These are phyloP conservation scores for Epizoanthus ramosus DNA, from an alignment of 92 coral and sea anemone genomes.

Conservation along the genomic window DNA sequence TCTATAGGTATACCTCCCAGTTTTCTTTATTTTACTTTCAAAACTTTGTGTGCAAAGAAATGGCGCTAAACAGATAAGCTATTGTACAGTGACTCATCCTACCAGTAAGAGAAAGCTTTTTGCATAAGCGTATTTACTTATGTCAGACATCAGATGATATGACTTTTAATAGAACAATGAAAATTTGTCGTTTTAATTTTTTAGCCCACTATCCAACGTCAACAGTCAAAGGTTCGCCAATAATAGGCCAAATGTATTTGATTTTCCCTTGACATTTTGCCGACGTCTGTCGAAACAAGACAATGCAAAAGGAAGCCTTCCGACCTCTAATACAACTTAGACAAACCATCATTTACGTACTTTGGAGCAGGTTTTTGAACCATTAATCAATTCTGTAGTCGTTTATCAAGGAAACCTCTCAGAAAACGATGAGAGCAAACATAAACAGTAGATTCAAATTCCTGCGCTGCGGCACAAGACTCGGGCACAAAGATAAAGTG, in stretches of 20 bases:
- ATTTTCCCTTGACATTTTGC: constrained; percentile 23
- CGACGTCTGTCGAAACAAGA: constrained; percentile 27
- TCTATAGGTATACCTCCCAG: constrained; percentile 23
- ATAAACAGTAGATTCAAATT: constrained; percentile 20
- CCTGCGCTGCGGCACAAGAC: constrained; percentile 35
- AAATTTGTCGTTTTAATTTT: constrained; percentile 51
- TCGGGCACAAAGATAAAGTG: neutral
- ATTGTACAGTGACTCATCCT: constrained; percentile 31
- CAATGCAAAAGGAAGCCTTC: neutral
- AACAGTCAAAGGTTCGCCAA: constrained; percentile 50
- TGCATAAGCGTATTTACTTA: constrained; percentile 56
- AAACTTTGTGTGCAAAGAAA: constrained; percentile 29
- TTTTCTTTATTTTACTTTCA: constrained; percentile 38
- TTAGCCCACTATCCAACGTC: constrained; percentile 62
- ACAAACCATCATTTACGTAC: constrained; percentile 29
- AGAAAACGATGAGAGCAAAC: constrained; percentile 34
- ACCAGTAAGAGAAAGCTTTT: constrained; percentile 54
- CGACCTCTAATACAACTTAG: constrained; percentile 16
- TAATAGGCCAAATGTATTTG: constrained; percentile 31
- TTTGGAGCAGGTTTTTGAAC: constrained; percentile 25
- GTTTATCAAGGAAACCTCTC: constrained; percentile 28
- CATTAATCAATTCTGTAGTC: constrained; percentile 36
- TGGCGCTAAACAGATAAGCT: constrained; percentile 42
- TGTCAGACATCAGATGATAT: constrained; percentile 45
- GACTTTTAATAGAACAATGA: constrained; percentile 53